Percentiles rank a stretch among this genome's conserved stretches.
phyloP scores from a whole-genome alignment of 2,888 invertebrate species.

The Buathra laborator region DNA sequence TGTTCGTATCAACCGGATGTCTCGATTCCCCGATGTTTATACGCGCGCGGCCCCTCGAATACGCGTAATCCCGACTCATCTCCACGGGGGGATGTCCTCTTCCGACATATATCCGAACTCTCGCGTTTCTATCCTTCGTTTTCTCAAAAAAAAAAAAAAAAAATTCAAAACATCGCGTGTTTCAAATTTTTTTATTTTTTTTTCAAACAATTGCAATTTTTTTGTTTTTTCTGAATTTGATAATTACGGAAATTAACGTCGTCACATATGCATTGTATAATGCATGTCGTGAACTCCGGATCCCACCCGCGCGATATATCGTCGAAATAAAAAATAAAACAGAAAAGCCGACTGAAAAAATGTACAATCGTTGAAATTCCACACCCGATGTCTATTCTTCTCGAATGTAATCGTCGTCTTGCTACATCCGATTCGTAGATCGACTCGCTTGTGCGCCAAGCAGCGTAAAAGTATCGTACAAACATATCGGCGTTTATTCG shows the following conservation, averaged over 20 bases:
- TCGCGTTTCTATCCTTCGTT: too few relatives aligned
- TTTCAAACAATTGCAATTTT: too few relatives aligned
- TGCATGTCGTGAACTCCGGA: too few relatives aligned
- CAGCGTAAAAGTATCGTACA: neutral
- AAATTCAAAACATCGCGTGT: too few relatives aligned
- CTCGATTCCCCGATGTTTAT: conserved; percentile 72
- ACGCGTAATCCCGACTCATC: conserved; percentile 52
- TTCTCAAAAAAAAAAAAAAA: too few relatives aligned
- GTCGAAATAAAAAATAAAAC: neutral
- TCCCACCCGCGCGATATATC: neutral
- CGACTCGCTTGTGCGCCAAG: neutral
- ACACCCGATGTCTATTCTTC: neutral
- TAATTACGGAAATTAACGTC: too few relatives aligned
- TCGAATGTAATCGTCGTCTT: neutral
- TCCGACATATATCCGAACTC: neutral
- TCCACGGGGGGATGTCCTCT: conserved; percentile 27
- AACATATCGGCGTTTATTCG: conserved; percentile 14
- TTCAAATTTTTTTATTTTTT: too few relatives aligned
- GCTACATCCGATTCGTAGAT: neutral
- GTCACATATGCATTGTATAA: too few relatives aligned
- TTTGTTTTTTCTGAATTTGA: too few relatives aligned
- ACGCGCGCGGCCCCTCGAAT: conserved; percentile 70
- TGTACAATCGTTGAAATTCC: neutral
- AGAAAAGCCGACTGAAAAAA: neutral
- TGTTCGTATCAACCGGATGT: conserved; percentile 44